A percentile compares a stretch with the other conserved stretches of the same genome.
phyloP scores from a whole-genome alignment of 2,113 vertebrate genomes.

The Bubo blakistoni region DNA sequence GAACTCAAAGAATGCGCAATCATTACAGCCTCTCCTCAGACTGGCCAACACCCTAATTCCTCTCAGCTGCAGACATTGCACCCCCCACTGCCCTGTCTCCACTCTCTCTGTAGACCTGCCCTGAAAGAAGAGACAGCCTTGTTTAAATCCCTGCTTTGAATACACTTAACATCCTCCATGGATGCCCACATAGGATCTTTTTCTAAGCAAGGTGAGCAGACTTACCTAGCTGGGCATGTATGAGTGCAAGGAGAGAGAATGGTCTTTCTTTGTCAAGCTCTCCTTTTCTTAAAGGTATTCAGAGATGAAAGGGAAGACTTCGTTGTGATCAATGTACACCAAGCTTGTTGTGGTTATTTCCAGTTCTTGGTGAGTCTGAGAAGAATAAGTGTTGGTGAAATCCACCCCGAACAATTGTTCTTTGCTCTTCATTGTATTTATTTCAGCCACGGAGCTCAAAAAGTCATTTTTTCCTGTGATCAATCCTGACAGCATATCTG shows the following conservation, averaged over 20 bases:
- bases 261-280: not conserved
- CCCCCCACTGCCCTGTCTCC: not conserved
- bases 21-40: not conserved
- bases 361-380: not conserved
- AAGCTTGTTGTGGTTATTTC: not conserved
- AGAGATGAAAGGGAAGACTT: not conserved
- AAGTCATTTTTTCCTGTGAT: not conserved
- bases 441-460: not conserved
- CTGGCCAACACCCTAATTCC: not conserved
- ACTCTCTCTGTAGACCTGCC: not conserved
- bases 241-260: not conserved
- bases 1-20: not conserved
- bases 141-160: not conserved
- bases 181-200: not conserved
- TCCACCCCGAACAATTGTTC: not conserved
- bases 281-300: not conserved
- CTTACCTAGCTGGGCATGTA: not conserved
- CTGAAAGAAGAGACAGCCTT: not conserved
- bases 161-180: not conserved
- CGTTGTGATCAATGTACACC: not conserved
- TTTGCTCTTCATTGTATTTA: not conserved
- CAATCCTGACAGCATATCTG: not conserved
- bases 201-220: not conserved
- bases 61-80: not conserved
- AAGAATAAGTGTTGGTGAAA: not conserved